Percentiles rank a stretch among this genome's conserved stretches.
These are phyloP conservation scores for Trididemnum nubilum DNA, from an alignment of 23 tunicate genomes.

Conservation along the genomic window DNA sequence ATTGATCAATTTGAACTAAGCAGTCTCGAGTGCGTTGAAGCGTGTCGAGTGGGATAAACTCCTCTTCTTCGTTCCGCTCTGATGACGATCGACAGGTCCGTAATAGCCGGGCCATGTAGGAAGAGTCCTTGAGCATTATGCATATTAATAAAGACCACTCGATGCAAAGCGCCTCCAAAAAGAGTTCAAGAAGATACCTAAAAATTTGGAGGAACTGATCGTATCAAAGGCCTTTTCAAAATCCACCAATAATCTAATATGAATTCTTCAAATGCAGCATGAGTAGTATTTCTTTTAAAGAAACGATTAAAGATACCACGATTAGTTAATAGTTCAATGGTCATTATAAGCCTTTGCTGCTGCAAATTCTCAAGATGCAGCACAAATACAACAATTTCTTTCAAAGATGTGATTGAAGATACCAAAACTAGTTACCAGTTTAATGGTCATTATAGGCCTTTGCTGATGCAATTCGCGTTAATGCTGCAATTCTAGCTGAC, in stretches of 20 bases:
- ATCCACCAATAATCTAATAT: background rate
- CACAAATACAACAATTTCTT: no score
- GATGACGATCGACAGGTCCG: conserved; percentile 19
- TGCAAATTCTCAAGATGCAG: no score
- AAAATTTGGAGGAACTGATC: no score
- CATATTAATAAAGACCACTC: conserved; percentile 88
- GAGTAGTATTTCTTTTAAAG: no score
- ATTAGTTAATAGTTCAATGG: no score
- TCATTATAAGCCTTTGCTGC: no score
- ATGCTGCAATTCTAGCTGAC: no score
- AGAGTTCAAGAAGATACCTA: conserved; percentile 76
- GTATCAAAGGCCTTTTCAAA: background rate
- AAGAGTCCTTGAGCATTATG: conserved; percentile 60
- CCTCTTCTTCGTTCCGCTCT: conserved; percentile 16
- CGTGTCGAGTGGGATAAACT: conserved; percentile 45
- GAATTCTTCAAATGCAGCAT: background rate
- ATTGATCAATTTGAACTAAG: conserved; percentile 56
- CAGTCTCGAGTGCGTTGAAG: conserved; percentile 82
- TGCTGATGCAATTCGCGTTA: no score
- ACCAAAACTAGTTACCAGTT: no score
- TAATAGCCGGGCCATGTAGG: conserved; percentile 45
- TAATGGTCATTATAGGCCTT: no score
- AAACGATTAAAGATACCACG: no score
- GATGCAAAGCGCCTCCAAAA: conserved; percentile 73
- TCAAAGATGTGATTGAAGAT: no score